Base-by-base conservation (phyloP, 1,140 invertebrate species). In the Drosophila kepulauana region DNA sequence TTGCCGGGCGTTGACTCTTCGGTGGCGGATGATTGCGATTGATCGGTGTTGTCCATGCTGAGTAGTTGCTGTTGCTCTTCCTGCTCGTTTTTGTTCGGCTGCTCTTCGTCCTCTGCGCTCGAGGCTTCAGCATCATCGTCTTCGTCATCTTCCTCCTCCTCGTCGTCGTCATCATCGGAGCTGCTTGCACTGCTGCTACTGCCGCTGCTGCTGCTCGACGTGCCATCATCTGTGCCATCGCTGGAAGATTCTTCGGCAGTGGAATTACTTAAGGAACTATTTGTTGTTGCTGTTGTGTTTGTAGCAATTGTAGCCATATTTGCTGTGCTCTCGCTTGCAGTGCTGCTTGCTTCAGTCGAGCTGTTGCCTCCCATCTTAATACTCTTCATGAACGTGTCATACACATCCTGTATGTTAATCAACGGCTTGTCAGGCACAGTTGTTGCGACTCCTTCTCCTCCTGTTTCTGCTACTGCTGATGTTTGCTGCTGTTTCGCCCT, bases 351-450 rank as follows among this genome's bases (percentile, higher is more conserved):
- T 41, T 71, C 61, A 13, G 4, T 54, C 4, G 41, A 4, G 16
- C 16, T 54, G 56, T 51, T 30, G n/a, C 74, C 20, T 25, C 20
- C 61, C 78, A 81, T 84, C 20, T 92, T 75, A 46, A 92, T 92
- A 78, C 89, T 92, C 66, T 84, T 90, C 63, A 92, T 86, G 58
- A 92, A 92, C 28, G 89, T 90, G 30, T 92, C 82, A 59, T 92
- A 92, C n/a, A 92, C 6, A 3, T 89, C 81, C 38, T 92, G 75
- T 52, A 92, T 91, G 48, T 79, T 81, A 5, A 81, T 76, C 6
- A 78, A 15, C 25, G 52, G 11, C 35, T 70, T 75, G 10, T 69
- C 35, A 6, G 41, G 16, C 6, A 57, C 33, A 48, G 6, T n/a
- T 8, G 45, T 20, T 4, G 52, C 38, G 3, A 5, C n/a, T 43